Evolutionary conservation across 2,888 invertebrate species (phyloP).

Genomic region (Apamea epomidion): DNA sequence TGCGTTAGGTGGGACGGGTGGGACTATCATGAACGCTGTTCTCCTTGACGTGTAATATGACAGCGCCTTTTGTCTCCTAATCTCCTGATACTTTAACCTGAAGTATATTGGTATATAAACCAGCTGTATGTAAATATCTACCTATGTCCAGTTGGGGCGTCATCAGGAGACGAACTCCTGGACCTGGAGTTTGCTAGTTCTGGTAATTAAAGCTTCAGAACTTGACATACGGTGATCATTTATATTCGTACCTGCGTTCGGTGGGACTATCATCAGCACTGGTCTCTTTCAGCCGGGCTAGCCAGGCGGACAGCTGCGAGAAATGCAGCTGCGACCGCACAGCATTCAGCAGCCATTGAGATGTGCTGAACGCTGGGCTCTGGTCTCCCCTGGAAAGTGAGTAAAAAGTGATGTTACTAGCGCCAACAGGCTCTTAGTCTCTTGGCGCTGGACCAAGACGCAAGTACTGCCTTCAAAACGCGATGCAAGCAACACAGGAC

Average conservation of each 20-base stretch:
- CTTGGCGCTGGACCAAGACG: not conserved
- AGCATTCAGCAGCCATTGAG: conserved; percentile 96
- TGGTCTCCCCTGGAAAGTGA: conserved; percentile 83
- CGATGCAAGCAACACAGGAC: not conserved
- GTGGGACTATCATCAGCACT: conserved; percentile 76
- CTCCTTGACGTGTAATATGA: not conserved
- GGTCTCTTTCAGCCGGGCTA: conserved; percentile 85
- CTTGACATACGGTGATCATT: conserved; percentile 24
- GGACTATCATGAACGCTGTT: conserved; percentile 72
- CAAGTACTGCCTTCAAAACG: not conserved
- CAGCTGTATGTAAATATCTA: not conserved
- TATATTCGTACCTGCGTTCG: conserved; percentile 78
- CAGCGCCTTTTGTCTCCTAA: not conserved
- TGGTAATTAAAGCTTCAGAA: not conserved
- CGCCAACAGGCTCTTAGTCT: too few relatives aligned
- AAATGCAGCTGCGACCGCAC: conserved; percentile 98
- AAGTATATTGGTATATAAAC: not conserved
- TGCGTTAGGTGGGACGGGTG: conserved; percentile 81
- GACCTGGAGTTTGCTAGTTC: not conserved
- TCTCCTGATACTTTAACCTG: not conserved
- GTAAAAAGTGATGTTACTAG: not conserved
- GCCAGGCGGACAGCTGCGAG: conserved; percentile 99
- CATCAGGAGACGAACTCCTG: not conserved
- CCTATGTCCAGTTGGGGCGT: not conserved
- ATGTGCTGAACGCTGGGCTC: conserved; percentile 85